Percentiles rank a stretch among this genome's conserved stretches.
These are phyloP conservation scores for Bufotes viridis DNA, from an alignment of 2,797 vertebrate species.

Conservation along the genomic window DNA sequence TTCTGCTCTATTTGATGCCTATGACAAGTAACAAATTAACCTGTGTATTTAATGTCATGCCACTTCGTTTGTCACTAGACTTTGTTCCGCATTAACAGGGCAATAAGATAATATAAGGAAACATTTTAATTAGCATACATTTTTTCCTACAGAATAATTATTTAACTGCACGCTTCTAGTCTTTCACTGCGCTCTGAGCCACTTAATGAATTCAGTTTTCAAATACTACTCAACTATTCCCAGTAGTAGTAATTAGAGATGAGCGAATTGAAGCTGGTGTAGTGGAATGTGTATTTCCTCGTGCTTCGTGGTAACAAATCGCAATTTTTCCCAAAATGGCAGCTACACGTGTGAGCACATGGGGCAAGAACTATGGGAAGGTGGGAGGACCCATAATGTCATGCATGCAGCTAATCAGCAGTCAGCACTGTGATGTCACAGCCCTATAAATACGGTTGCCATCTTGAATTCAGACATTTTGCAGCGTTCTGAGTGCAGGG, in stretches of 20 bases:
- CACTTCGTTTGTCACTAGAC: neutral
- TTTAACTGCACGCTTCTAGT: neutral
- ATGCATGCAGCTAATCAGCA: too few relatives aligned
- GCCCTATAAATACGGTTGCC: too few relatives aligned
- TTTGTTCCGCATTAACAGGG: neutral
- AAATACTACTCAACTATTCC: neutral
- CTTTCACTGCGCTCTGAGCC: neutral
- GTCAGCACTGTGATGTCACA: too few relatives aligned
- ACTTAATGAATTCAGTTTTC: neutral
- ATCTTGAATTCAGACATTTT: too few relatives aligned
- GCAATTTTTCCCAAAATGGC: too few relatives aligned
- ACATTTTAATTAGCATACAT: conserved; percentile 29
- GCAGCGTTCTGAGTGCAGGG: too few relatives aligned
- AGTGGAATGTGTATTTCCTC: too few relatives aligned
- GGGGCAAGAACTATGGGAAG: too few relatives aligned
- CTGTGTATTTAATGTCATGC: conserved; percentile 4
- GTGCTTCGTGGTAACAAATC: too few relatives aligned
- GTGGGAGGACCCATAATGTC: too few relatives aligned
- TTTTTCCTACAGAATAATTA: neutral
- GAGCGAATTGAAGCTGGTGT: too few relatives aligned
- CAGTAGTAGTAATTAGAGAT: neutral
- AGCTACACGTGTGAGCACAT: too few relatives aligned
- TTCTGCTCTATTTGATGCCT: conserved; percentile 57
- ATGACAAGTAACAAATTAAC: conserved; percentile 64
- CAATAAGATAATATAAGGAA: neutral